phyloP scores from a whole-genome alignment of 2,797 vertebrate species.

The Gastrophryne carolinensis region DNA sequence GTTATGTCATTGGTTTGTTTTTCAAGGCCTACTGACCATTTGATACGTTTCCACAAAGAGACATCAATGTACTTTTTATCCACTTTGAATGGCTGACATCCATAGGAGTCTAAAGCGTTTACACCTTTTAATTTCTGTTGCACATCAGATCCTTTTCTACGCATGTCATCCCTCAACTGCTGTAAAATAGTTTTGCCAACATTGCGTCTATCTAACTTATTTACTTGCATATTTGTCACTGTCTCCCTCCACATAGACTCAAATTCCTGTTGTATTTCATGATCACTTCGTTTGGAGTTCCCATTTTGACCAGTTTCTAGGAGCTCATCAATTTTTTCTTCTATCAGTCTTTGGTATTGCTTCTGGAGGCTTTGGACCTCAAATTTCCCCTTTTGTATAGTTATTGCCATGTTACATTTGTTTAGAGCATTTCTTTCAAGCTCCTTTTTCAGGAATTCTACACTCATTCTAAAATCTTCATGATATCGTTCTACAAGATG shows the following conservation, averaged over 20 bases:
- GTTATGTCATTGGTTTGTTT: not conserved
- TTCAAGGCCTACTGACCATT: rapidly evolving
- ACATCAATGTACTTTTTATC: not conserved
- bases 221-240: constrained; percentile 55
- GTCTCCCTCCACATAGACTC: constrained; percentile 64
- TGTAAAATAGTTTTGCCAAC: constrained; percentile 60
- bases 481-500: constrained; percentile 60
- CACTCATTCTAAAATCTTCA: constrained; percentile 59
- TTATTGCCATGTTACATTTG: constrained; percentile 57
- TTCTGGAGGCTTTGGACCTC: constrained; percentile 63
- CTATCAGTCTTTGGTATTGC: constrained; percentile 57
- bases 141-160: constrained; percentile 60
- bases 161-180: constrained; percentile 65
- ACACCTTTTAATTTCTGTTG: constrained; percentile 60
- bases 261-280: constrained; percentile 67
- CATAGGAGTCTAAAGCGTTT: constrained; percentile 30
- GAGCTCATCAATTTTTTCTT: constrained; percentile 61
- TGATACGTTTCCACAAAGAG: rapidly evolving
- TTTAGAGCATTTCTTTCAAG: constrained; percentile 54
- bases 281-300: constrained; percentile 55
- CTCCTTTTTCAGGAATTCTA: constrained; percentile 57
- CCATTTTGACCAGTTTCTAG: constrained; percentile 58
- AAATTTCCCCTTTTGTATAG: constrained; percentile 59
- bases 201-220: constrained; percentile 54
- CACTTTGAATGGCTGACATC: constrained; percentile 13